Conservation (phyloP, 2,113 vertebrate species). For the Megaleporinus macrocephalus region DNA sequence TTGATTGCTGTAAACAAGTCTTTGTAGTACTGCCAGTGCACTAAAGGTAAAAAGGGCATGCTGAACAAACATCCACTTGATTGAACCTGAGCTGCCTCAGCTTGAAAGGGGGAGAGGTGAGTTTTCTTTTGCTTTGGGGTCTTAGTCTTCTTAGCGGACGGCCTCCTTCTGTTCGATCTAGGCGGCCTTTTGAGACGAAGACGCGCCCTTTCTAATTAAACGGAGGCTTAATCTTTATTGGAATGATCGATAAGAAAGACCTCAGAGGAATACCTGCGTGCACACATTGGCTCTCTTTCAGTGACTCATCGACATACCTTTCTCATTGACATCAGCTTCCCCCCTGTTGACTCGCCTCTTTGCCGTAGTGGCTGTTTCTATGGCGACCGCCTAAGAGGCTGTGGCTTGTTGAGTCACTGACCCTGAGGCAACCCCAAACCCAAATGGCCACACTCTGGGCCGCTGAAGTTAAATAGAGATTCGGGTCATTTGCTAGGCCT, state of each 20-base stretch:
- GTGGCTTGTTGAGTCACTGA: constrained; percentile 38
- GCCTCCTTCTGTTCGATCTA: not conserved
- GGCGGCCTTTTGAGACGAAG: too few relatives aligned
- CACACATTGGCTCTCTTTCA: constrained; percentile 3
- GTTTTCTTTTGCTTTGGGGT: not conserved
- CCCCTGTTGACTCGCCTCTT: constrained; percentile 34
- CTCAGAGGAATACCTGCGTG: constrained; percentile 40
- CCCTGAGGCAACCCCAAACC: constrained; percentile 31
- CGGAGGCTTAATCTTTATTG: constrained; percentile 35
- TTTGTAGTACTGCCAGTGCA: not conserved
- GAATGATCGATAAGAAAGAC: constrained; percentile 40
- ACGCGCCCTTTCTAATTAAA: constrained; percentile 26
- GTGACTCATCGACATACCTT: constrained; percentile 54
- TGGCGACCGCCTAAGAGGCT: constrained; percentile 48
- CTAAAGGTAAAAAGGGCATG: not conserved
- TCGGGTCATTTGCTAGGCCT: not conserved
- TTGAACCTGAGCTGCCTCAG: not conserved
- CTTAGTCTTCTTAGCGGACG: not conserved
- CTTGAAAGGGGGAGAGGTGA: constrained; percentile 6
- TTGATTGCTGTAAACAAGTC: not conserved
- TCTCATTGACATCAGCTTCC: constrained; percentile 14
- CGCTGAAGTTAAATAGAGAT: not conserved
- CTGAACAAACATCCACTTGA: not conserved
- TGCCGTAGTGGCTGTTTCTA: constrained; percentile 43
- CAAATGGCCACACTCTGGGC: not conserved